A percentile compares a stretch with the other conserved stretches of the same genome.
phyloP scores from a whole-genome alignment of 2,113 vertebrate species.

The Camarhynchus parvulus region DNA sequence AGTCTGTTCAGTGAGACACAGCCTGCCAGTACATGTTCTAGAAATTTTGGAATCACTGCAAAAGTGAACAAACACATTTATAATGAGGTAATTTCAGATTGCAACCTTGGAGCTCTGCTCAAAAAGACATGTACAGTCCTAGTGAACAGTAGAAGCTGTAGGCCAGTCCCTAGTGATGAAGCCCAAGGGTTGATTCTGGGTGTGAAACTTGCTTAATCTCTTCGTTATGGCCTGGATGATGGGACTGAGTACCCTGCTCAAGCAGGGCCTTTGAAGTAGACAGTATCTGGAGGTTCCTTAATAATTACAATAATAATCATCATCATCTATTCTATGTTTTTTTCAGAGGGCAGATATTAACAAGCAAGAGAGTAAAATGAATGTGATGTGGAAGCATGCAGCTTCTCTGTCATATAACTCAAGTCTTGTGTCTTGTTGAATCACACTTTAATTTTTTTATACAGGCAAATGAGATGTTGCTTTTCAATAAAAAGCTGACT shows the following conservation, averaged over 20 bases:
- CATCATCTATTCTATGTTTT: neutral
- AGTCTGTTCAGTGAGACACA: neutral
- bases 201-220: neutral
- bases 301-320: neutral
- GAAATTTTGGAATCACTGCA: neutral
- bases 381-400: neutral
- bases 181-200: neutral
- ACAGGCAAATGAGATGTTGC: constrained; percentile 89
- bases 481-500: constrained; percentile 92
- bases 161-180: neutral
- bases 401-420: neutral
- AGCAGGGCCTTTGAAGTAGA: neutral
- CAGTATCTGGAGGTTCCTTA: neutral
- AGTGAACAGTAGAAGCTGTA: neutral
- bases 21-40: neutral
- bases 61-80: neutral
- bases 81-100: neutral
- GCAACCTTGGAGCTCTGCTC: neutral
- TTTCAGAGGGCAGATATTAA: neutral
- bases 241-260: neutral
- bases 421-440: neutral
- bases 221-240: neutral
- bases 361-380: neutral
- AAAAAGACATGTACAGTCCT: neutral
- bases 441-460: neutral